Evolutionary conservation across 2,888 invertebrate genomes (phyloP).

Genomic region (Tricholauxania praeusta): DNA sequence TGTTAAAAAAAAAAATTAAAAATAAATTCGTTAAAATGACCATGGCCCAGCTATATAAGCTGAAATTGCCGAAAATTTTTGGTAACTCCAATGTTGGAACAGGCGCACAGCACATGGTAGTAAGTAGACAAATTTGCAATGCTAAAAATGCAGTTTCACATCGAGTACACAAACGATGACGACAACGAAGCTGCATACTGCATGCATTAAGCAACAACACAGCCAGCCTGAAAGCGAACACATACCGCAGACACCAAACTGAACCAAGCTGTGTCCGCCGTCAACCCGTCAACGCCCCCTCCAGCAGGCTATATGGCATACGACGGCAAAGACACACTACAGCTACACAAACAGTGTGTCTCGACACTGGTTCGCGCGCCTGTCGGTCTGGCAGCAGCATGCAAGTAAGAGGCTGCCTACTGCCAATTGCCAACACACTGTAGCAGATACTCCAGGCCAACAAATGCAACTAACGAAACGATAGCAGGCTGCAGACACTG

Average conservation of each 20-base stretch:
- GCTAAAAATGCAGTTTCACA: not conserved
- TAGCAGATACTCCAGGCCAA: not conserved
- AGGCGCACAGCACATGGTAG: conserved; percentile 31
- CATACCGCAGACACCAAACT: too few species aligned
- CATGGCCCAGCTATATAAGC: conserved; percentile 1
- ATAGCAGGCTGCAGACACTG: not conserved
- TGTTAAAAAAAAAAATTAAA: not conserved
- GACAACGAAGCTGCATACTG: not conserved
- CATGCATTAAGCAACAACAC: conserved; percentile 11
- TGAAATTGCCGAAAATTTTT: conserved; percentile 32
- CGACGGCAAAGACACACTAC: too few species aligned
- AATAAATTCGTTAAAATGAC: not conserved
- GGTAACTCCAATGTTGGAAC: conserved; percentile 30
- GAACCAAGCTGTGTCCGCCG: too few species aligned
- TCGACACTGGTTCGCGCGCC: conserved; percentile 9
- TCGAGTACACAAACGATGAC: not conserved
- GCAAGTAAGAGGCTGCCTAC: conserved; percentile 20
- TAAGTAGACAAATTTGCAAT: not conserved
- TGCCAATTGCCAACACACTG: conserved; percentile 24
- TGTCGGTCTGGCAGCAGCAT: conserved; percentile 2
- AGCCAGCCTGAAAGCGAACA: not conserved
- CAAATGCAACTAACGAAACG: too few species aligned
- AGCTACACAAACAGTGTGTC: too few species aligned
- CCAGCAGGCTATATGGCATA: too few species aligned
- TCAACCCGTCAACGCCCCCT: too few species aligned